Conservation (phyloP, 1,140 invertebrate species). For the Anastrepha ludens region DNA sequence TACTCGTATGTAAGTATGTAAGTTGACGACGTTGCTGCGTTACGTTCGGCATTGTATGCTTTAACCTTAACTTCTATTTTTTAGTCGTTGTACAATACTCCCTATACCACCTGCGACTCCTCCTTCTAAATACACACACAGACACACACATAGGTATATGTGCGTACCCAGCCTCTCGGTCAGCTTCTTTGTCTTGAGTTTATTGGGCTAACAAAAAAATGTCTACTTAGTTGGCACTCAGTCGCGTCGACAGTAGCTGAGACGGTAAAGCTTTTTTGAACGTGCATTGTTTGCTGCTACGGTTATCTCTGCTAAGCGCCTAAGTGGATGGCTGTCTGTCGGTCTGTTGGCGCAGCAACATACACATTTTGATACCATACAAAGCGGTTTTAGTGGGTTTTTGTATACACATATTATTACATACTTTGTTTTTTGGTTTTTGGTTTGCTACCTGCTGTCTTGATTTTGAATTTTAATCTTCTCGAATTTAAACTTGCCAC, state of each 20-base stretch:
- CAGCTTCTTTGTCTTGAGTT: not conserved
- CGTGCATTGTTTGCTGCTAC: not conserved
- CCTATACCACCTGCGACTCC: not conserved
- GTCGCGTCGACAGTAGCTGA: not conserved
- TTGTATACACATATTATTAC: too few species aligned
- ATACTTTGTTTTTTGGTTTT: constrained; percentile 20
- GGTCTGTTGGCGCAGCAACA: not conserved
- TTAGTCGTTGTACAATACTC: not conserved
- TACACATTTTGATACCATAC: not conserved
- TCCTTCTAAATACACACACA: not conserved
- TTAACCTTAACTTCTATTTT: not conserved
- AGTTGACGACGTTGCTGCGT: not conserved
- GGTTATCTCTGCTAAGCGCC: not conserved
- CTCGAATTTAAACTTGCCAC: not conserved
- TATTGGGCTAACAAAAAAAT: not conserved
- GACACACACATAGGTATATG: not conserved
- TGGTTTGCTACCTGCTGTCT: constrained; percentile 11
- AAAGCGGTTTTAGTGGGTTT: not conserved
- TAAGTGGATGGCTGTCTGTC: constrained; percentile 9
- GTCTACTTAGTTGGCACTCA: constrained; percentile 20
- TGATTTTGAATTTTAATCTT: not conserved
- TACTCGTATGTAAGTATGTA: too few species aligned
- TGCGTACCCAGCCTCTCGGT: not conserved
- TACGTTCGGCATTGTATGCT: not conserved
- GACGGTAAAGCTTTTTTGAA: constrained; percentile 13